Conservation (phyloP, 2,113 vertebrate genomes). For the Clupea harengus region DNA sequence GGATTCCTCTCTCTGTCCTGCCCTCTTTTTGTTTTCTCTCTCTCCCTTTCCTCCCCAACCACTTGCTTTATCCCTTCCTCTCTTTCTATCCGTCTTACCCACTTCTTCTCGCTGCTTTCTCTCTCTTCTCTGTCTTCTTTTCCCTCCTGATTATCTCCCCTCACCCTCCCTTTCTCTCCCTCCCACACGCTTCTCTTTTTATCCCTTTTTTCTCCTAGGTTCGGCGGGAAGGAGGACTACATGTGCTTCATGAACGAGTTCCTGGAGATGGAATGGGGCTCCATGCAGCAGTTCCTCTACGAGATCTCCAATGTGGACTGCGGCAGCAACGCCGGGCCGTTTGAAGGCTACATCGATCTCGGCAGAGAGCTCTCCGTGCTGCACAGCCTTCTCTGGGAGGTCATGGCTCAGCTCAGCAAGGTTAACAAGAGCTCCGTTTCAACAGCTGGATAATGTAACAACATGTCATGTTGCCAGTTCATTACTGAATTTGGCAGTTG, state of each 20-base stretch:
- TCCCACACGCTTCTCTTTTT: constrained; percentile 21
- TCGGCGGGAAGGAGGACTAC: constrained; percentile 94
- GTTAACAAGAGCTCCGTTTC: constrained; percentile 54
- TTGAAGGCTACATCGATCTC: constrained; percentile 97
- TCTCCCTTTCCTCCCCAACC: background rate
- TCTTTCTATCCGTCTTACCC: constrained; percentile 8
- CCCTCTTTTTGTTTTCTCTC: background rate
- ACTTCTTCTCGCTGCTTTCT: background rate
- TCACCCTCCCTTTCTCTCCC: constrained; percentile 26
- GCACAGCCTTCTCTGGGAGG: constrained; percentile 94
- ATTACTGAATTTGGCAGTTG: background rate
- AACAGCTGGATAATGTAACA: background rate
- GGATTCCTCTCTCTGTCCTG: constrained; percentile 29
- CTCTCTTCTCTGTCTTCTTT: constrained; percentile 1
- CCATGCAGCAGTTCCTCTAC: constrained; percentile 97
- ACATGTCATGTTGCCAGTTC: background rate
- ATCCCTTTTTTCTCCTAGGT: constrained; percentile 67
- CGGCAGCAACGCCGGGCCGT: constrained; percentile 89
- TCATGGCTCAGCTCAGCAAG: constrained; percentile 96
- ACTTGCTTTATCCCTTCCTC: constrained; percentile 1
- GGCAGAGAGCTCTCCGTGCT: constrained; percentile 92
- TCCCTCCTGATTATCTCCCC: constrained; percentile 19
- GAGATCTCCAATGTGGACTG: constrained; percentile 97
- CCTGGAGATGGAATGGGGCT: constrained; percentile 96
- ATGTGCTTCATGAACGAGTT: constrained; percentile 99